Evolutionary conservation across 2,888 invertebrate genomes (phyloP), one percentile per base, ranked within the genome.

Genomic region (Notodonta ziczac): DNA sequence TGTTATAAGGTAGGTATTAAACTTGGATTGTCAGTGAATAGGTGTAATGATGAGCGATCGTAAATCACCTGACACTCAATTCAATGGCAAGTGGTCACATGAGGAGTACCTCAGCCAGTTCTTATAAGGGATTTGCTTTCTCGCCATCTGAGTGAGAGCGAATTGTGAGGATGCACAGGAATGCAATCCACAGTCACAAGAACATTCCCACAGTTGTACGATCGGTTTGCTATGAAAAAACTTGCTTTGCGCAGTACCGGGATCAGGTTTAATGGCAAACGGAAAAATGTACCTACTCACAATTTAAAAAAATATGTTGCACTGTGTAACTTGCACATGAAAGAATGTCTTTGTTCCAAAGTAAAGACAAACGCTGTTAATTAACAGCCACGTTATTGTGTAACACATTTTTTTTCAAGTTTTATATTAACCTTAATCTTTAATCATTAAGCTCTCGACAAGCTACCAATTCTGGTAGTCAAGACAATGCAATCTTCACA

Each of bases 121-220:
- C 68, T 69, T 72, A 70, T 68, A 76, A 71, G 70, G 73, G 72
- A 56, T 73, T 69, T 63, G 66, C 72, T 77, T 76, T 78, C 80
- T 60, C 74, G 70, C 51, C 52, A 72, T 75, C 61, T 57, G 58
- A 74, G 81, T 72, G 82, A 85, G 84, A 85, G 80, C 72, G 58
- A 68, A 59, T 48, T 51, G 63, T 61, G 72, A 78, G 73, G 77
- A 82, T 77, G 76, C 61, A 66, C 73, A 75, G 69, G 76, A 80
- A 82, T 80, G 73, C 68, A 71, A 75, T 72, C 65, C 64, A 66
- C 60, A 42, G 57, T 63, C 51, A 57, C 50, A 60, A 60, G 48
- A 58, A n/a, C 53, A 59, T 59, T 63, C 55, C n/a, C 16, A 50
- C 39, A 4, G 10, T 56, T 40, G 42, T 14, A 42, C 9, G 51